Base-by-base conservation (phyloP, 2,888 invertebrate species). In the Monopis laevigella region DNA sequence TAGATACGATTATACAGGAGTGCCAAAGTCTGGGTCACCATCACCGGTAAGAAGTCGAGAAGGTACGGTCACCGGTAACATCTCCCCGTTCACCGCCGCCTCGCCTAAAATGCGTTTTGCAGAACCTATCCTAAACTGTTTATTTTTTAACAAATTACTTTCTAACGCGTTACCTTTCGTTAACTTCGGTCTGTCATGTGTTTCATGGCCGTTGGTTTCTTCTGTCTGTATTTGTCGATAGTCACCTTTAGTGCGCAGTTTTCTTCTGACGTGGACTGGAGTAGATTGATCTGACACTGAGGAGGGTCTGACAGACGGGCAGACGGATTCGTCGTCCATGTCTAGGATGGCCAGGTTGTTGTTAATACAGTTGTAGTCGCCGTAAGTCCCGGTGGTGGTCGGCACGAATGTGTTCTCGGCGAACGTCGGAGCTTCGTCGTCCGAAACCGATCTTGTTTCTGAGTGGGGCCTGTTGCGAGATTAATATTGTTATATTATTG, bases 21-120 rank as follows among this genome's bases (percentile, higher is more conserved):
- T 87, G 48, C 87, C 87, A 62, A 87, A 87, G 69, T 86, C 86
- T 0, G 87, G 86, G 67, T 87, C 86, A 0, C 87, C 87, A 51
- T 85, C 83, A 32, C 86, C 86, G 46, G 71, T 58, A 42, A 72
- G 59, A 48, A 68, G 54, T 28, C 60, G 60, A 2, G 34, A 12
- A 18, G 40, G 41, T n/a, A 27, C 46, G 52, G 51, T 51, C 40
- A 46, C 41, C 21, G 56, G 51, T 16, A 13, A 32, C 32, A 26
- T 24, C 14, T 42, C 55, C 17, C 69, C 70, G 55, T 73, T 71
- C 40, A 43, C 43, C 18, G 51, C 38, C 42, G 50, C 50, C 36
- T 53, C 43, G 26, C 58, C 68, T 3, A 62, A 62, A 35, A 81
- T 70, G 19, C 81, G 59, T 19, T 73, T 68, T 46, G 81, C 81